Base-by-base conservation (phyloP, 1,140 invertebrate genomes). In the Vollenhovia emeryi region DNA sequence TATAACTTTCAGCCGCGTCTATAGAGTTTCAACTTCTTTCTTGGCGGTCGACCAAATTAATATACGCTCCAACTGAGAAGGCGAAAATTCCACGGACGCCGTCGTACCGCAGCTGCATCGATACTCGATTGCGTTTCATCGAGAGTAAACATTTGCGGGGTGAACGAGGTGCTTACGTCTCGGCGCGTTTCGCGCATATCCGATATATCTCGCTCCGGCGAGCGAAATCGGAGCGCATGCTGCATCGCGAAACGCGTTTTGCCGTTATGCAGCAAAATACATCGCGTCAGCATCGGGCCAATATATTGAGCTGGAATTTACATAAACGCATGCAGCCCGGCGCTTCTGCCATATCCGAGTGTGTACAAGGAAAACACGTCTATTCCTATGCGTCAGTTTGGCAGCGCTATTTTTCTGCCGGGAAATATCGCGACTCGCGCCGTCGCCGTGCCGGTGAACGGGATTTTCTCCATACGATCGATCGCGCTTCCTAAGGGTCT, bases 11-110 rank as follows among this genome's bases (percentile, higher is more conserved):
- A 48, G 24, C 69, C 43, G 43, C 69, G 69, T 74, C 68, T 33
- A 80, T 55, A 43, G 13, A 62, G 43, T 75, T 87, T 78, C 74
- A 57, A 85, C 73, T 85, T 87, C 71, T 64, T 57, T 69, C 76
- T 68, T 88, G 87, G 86, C 87, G 24, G 18, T 15, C 24, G 43
- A 79, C 74, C 87, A 88, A 78, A 79, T 52, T 85, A 85, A 87
- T 85, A 78, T 74, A 86, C 79, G 50, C 45, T 52, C 33, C 66
- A 80, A 74, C 69, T 21, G 50, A 68, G 55, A 64, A 87, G n/a
- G 43, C 66, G 74, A 68, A 73, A 66, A 84, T 78, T 55, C 78
- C 83, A 86, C 69, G 57, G 74, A 21, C 36, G 50, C 84, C 78
- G 73, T 30, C 18, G 45, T 75, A 27, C 40, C 86, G 86, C 85